phyloP scores from a whole-genome alignment of 2,113 vertebrate genomes.

The Pheucticus melanocephalus region DNA sequence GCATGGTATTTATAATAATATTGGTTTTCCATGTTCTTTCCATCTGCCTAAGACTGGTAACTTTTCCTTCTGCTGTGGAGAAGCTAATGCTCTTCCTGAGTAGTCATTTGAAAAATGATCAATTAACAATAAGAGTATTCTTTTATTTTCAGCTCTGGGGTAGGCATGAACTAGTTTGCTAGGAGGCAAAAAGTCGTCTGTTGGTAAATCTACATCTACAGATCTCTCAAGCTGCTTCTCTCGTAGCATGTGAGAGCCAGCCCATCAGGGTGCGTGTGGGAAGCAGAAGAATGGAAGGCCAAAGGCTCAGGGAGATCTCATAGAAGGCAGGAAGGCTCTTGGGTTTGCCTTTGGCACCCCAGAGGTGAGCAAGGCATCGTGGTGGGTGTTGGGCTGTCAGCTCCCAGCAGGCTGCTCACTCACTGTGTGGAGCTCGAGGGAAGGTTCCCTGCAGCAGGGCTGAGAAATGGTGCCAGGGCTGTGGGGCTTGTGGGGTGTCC shows the following conservation, averaged over 20 bases:
- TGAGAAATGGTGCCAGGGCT: not conserved
- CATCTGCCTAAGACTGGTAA: not conserved
- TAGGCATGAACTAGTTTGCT: not conserved
- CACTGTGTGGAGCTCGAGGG: fast-evolving
- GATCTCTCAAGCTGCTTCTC: not conserved
- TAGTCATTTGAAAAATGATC: not conserved
- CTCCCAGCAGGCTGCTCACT: no score
- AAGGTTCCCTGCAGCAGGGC: fast-evolving
- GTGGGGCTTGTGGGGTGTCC: not conserved
- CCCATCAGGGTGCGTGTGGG: not conserved
- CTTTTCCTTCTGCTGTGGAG: not conserved
- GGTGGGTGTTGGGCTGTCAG: fast-evolving
- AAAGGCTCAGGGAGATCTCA: not conserved
- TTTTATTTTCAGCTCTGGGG: not conserved
- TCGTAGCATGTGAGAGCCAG: not conserved
- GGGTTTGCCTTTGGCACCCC: not conserved
- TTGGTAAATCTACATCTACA: not conserved
- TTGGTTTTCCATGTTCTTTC: not conserved
- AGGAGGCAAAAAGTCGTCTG: not conserved
- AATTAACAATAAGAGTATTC: not conserved
- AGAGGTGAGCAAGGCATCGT: fast-evolving
- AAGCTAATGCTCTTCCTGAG: not conserved
- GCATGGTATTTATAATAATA: not conserved
- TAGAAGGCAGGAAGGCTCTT: not conserved
- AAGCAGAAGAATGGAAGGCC: not conserved